Percentiles rank a stretch among this genome's conserved stretches.
phyloP scores from a whole-genome alignment of 2,888 invertebrate genomes.

The Zeuzera pyrina region DNA sequence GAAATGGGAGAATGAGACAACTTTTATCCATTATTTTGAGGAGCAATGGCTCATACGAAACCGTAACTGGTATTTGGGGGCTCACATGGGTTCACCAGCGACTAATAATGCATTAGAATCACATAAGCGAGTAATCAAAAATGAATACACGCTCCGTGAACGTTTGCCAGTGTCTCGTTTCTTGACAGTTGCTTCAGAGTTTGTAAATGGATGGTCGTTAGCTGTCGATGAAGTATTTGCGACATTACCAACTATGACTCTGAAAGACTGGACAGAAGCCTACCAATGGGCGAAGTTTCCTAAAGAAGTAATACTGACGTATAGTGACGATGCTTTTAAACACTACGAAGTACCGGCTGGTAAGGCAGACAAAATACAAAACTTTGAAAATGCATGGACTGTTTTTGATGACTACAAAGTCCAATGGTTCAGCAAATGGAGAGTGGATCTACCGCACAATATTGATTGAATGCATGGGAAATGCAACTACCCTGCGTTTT shows the following conservation, averaged over 20 bases:
- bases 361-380: conserved; percentile 7
- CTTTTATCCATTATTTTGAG: conserved; percentile 8
- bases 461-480: conserved; percentile 8
- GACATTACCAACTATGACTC: conserved; percentile 7
- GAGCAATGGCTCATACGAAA: conserved; percentile 12
- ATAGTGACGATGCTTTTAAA: conserved; percentile 9
- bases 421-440: conserved; percentile 12
- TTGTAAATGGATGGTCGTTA: conserved; percentile 15
- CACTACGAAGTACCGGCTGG: conserved; percentile 10
- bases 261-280: conserved; percentile 15
- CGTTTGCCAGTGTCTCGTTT: conserved; percentile 15
- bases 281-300: conserved; percentile 16
- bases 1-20: conserved; percentile 15
- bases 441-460: conserved; percentile 8
- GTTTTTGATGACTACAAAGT: conserved; percentile 15
- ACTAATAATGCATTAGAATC: conserved; percentile 14
- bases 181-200: conserved; percentile 13
- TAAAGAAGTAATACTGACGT: conserved; percentile 6
- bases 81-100: conserved; percentile 9
- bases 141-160: conserved; percentile 12
- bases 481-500: conserved; percentile 14
- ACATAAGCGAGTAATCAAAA: conserved; percentile 10
- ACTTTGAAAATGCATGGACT: conserved; percentile 9
- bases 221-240: conserved; percentile 4
- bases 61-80: conserved; percentile 15